Base-by-base conservation (phyloP, 2,888 invertebrate genomes). In the Calliopum simillimum region DNA sequence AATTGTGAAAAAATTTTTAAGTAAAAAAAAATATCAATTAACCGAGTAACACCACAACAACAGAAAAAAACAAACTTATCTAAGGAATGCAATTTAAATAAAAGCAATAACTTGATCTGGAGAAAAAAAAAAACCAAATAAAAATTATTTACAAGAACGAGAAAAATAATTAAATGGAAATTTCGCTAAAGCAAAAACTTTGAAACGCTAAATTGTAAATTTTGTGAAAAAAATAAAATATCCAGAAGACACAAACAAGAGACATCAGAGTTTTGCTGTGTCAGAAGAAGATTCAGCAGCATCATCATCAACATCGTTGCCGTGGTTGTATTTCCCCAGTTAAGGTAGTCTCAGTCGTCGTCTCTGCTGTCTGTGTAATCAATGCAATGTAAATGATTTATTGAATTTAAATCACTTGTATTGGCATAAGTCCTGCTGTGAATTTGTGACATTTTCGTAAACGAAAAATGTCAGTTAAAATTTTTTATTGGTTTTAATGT, bases 401-500 rank as follows among this genome's bases (percentile, higher is more conserved):
- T 83, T 84, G 83, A 83, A 81, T 83, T 84, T 83, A 83, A 83
- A 83, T 83, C 83, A 83, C 81, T 83, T 83, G 83, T 82, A 83
- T 84, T 83, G 83, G 84, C 83, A 83, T 79, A 79, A 80, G 78
- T 82, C 83, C 83, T 84, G 83, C 83, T 83, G 83, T 82, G 83
- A 84, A 80, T 83, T 83, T 83, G 83, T 83, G 83, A 83, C 83
- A 83, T 84, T 83, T 84, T 84, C 76, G 83, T 84, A 83, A 83
- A 84, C 84, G 83, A 83, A 83, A 83, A 83, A 83, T 80, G 83
- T 82, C 83, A 82, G 83, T 83, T 84, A 83, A 77, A 75, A 80
- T 77, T 83, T 81, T 83, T 83, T 83, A 83, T 83, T 82, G 77
- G 78, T 46, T 44, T n/a, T 11, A 25, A 44, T 16, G n/a, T 49